Base-by-base conservation (phyloP, 2,888 invertebrate genomes). In the Pseudanteris insignis region DNA sequence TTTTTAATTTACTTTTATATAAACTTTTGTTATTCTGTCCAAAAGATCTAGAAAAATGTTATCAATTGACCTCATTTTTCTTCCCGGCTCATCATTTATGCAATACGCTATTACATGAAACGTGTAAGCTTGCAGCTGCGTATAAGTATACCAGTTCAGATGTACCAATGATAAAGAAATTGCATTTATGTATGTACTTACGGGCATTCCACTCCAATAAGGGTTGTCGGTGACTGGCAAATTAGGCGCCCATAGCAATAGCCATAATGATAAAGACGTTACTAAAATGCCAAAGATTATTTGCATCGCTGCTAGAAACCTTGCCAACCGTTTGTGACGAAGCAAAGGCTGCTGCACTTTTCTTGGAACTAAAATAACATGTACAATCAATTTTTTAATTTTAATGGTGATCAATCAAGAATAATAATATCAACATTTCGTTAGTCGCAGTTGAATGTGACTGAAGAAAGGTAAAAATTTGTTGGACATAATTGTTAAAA, bases 171-270 rank as follows among this genome's bases (percentile, higher is more conserved):
- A 59, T 59, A 59, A 46, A 34, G 8, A 18, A 14, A 57, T 57
- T 43, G 41, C n/a, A n/a, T n/a, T n/a, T 47, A 9, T 24, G 21
- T 7, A 7, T 48, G 29, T 37, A 54, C 66, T 82, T 78, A 88
- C 87, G 63, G 86, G 84, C 69, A 86, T 77, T 26, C 85, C 87
- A 69, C 87, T 86, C 85, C 87, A 86, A 68, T 85, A 86, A 1
- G 87, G 87, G 79, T 86, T 86, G 67, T 88, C 85, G 61, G 82
- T 78, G 48, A 83, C 75, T 44, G 83, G 81, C 11, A 87, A 81
- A 72, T 84, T 84, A 3, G 87, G 87, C 9, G 86, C 82, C 82
- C 86, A 84, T 13, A 86, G 68, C 10, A 86, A 76, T 58, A 86
- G 80, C 85, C 86, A 87, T 34, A 84, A 75, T 0, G 86, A 83